Percentiles rank a stretch among this genome's conserved stretches.
phyloP scores from a whole-genome alignment of 2,797 vertebrate genomes.

The Gallinago nigripennis region DNA sequence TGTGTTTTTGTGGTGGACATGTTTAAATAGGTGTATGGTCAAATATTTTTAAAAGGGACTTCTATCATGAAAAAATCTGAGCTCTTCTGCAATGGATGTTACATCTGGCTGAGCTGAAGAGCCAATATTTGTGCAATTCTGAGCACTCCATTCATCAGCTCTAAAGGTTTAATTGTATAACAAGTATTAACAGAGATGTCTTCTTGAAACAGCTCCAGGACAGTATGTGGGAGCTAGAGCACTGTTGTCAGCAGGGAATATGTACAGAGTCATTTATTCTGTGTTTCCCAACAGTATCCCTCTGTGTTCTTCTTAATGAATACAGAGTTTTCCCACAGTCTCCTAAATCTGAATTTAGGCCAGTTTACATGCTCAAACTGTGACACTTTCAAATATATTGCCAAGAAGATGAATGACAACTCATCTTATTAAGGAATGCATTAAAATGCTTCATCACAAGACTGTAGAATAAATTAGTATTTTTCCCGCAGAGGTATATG shows the following conservation, averaged over 20 bases:
- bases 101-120: background rate
- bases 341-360: conserved; percentile 12
- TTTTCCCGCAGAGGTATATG: background rate
- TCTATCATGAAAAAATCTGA: background rate
- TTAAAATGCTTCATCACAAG: background rate
- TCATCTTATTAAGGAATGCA: background rate
- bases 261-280: background rate
- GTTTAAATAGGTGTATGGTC: background rate
- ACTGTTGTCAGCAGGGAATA: background rate
- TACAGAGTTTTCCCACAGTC: background rate
- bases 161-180: background rate
- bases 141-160: background rate
- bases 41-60: background rate
- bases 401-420: background rate
- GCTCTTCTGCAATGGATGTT: background rate
- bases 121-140: background rate
- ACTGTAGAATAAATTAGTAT: background rate
- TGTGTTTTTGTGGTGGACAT: background rate
- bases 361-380: conserved; percentile 15
- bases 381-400: background rate
- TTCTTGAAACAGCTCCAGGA: background rate
- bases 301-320: conserved; percentile 9
- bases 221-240: background rate
- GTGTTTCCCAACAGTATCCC: background rate
- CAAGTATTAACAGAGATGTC: background rate